Base-by-base conservation (phyloP, 2,113 vertebrate species). In the Erythrolamprus reginae region DNA sequence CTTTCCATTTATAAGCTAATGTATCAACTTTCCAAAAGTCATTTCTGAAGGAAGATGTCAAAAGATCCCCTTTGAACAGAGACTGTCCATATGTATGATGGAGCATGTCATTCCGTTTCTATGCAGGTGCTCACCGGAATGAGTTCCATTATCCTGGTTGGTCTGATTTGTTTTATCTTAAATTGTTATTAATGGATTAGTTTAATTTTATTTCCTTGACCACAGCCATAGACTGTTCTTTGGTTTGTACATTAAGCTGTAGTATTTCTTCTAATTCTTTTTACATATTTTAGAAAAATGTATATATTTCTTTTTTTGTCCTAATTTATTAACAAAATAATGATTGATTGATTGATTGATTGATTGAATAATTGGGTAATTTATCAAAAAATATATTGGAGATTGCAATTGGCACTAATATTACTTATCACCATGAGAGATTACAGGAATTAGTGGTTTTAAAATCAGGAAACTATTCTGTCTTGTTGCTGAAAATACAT, bases 351-450 rank as follows among this genome's bases (percentile, higher is more conserved):
- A 61, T 4, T 24, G 56, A 28, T 58, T 28, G 28, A n/a, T n/a
- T n/a, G n/a, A n/a, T n/a, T n/a, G n/a, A n/a, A n/a, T n/a, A n/a
- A 65, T 65, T 65, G 58, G 28, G 0, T 3, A 33, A 45, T 5
- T 89, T 0, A 1, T 12, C 50, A 24, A 51, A 0, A 23, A 0
- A 0, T 1, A 4, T 1, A 7, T 5, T 26, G 28, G 7, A 24
- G 38, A 33, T 24, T 83, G 48, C 82, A 48, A 48, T 19, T 89
- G 65, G 17, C 28, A 26, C 82, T 4, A 55, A 55, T n/a, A 56
- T 0, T 0, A n/a, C 47, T n/a, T 52, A 5, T 2, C 55, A 26
- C 28, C 50, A 58, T 84, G 42, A 84, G 15, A 84, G 26, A 10
- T 12, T 48, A 15, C 47, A 50, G 10, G n/a, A n/a, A 82, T 24